Base-by-base conservation (phyloP, 2,797 vertebrate genomes). In the Potorous gilbertii region DNA sequence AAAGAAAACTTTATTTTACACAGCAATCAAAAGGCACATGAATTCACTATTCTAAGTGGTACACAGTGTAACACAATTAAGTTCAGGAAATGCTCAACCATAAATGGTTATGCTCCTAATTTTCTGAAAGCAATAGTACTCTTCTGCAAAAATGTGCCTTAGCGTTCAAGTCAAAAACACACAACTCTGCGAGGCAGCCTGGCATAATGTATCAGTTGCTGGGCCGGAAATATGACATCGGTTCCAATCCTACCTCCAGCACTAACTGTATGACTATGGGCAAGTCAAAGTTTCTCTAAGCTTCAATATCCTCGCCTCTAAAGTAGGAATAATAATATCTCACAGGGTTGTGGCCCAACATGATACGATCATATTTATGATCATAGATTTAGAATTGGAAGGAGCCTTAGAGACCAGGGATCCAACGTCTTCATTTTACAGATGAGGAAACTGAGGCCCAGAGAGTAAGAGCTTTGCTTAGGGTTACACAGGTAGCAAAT, bases 11-110 rank as follows among this genome's bases (percentile, higher is more conserved):
- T 55, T 29, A n/a, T 29, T 54, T 92, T 90, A 81, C n/a, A 87
- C 92, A 93, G 8, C n/a, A 87, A 46, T 4, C 27, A 87, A 46
- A 46, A n/a, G 1, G 9, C 52, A 52, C 14, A 18, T 54, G 57
- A 56, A 55, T 62, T 94, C 54, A n/a, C 62, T 94, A 92, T 34
- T 34, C 18, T 66, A n/a, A 81, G 0, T n/a, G 40, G 40, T 29
- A 1, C n/a, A 57, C 46, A 56, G 28, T 56, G 52, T 74, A 95
- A 81, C 91, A 55, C 46, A 94, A 91, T 52, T 46, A 56, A 94
- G 50, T 92, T 95, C 62, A 55, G 93, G 91, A 66, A 34, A 56
- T 46, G 18, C 40, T 34, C 40, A 59, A 91, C 93, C 92, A 66
- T 57, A 62, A 66, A 27, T 4, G 54, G 46, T 92, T 59, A 87